Percentiles rank a stretch among this genome's conserved stretches.
Conservation (phyloP, 2,888 invertebrate species). For the Ormyrus pomaceus region DNA sequence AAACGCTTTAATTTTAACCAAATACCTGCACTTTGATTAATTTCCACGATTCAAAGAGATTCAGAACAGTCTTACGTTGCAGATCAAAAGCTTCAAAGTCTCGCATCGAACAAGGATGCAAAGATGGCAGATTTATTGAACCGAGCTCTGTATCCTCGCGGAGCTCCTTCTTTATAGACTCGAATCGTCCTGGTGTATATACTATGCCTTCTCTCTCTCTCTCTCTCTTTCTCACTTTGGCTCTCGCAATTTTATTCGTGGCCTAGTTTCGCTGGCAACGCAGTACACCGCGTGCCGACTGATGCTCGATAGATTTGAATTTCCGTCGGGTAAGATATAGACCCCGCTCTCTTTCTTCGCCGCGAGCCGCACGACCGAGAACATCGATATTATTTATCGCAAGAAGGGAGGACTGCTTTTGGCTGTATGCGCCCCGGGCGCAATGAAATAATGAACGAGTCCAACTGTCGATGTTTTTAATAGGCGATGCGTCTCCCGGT, state of each 20-base stretch:
- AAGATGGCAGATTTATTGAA: slow-evolving; percentile 42
- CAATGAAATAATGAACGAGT: slow-evolving; percentile 15
- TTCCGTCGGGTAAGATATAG: slow-evolving; percentile 40
- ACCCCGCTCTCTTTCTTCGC: slow-evolving; percentile 17
- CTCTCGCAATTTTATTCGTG: slow-evolving; percentile 46
- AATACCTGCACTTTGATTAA: too few relatives aligned
- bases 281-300: background rate
- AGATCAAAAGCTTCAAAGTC: background rate
- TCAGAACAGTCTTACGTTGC: too few relatives aligned
- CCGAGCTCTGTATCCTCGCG: background rate
- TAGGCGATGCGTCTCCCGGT: background rate
- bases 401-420: background rate
- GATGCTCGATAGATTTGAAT: slow-evolving; percentile 51
- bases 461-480: slow-evolving; percentile 7
- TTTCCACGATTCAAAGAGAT: too few relatives aligned
- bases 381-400: slow-evolving; percentile 44
- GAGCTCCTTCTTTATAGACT: slow-evolving; percentile 9
- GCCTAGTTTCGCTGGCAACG: slow-evolving; percentile 29
- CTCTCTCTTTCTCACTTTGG: slow-evolving; percentile 29
- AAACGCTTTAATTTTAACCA: too few relatives aligned
- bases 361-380: background rate
- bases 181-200: slow-evolving; percentile 1
- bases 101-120: background rate
- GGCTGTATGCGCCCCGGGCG: background rate
- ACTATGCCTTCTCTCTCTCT: slow-evolving; percentile 1